phyloP scores from a whole-genome alignment of 1,140 invertebrate species.

The Drosophila setifemur region DNA sequence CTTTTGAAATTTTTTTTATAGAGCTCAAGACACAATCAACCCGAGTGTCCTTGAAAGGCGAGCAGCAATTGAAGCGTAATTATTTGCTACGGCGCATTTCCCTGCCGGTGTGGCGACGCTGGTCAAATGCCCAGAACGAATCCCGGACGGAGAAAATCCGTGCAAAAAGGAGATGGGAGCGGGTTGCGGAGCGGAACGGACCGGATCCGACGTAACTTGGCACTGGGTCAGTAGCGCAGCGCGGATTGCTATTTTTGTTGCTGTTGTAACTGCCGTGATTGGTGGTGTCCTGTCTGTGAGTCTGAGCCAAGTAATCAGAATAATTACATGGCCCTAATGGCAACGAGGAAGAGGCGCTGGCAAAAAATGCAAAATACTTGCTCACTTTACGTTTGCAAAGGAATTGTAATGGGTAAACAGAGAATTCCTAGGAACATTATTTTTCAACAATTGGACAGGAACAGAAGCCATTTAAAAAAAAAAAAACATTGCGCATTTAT shows the following conservation, averaged over 20 bases:
- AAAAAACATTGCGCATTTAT: not conserved
- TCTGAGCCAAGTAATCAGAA: conserved; percentile 72
- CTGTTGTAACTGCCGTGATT: conserved; percentile 26
- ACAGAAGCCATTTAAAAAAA: no score
- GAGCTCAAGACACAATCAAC: conserved; percentile 54
- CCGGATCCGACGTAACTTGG: conserved; percentile 31
- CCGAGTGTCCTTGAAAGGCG: conserved; percentile 54
- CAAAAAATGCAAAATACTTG: conserved; percentile 52
- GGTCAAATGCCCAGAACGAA: conserved; percentile 50
- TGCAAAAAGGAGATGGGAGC: no score
- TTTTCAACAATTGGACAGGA: not conserved
- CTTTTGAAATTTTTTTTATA: conserved; percentile 9
- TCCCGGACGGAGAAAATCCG: not conserved
- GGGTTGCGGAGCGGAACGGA: not conserved
- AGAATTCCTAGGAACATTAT: not conserved
- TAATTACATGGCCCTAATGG: conserved; percentile 75
- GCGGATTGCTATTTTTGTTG: conserved; percentile 38
- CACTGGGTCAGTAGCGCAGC: conserved; percentile 77
- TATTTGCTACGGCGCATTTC: conserved; percentile 77
- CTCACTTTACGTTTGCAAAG: conserved; percentile 41
- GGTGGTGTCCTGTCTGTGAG: conserved; percentile 21
- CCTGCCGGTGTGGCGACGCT: conserved; percentile 56
- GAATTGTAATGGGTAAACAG: conserved; percentile 1
- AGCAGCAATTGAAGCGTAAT: conserved; percentile 75
- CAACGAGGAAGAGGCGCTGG: conserved; percentile 24